Base-by-base conservation (phyloP, 2,888 invertebrate genomes). In the Fragum sueziense region DNA sequence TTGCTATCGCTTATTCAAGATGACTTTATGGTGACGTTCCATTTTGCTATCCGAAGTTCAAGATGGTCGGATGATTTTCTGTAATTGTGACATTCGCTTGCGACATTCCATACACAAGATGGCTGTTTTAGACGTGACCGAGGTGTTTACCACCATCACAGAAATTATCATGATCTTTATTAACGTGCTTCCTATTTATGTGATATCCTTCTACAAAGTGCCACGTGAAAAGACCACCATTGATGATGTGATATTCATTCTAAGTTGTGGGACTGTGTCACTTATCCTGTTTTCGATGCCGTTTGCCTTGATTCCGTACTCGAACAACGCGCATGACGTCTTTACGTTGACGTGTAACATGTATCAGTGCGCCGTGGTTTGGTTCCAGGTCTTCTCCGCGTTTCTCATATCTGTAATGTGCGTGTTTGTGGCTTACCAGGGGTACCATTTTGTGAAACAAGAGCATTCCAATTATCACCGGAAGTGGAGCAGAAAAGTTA, bases 251-350 rank as follows among this genome's bases (percentile, higher is more conserved):
- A 27, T 73, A 22, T 52, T 73, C 22, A 37, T 65, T 47, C 62
- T 52, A 20, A 65, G 65, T 37, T 41, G 52, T 31, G 62, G 73
- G n/a, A 73, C 73, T 14, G 65, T 73, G n/a, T 65, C 65, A 14
- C 57, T 73, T n/a, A 61, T 73, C 6, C 51, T 73, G 14, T 73
- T 73, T 54, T 73, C 73, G 4, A 73, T 65, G 31, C 73, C 73
- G 14, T 73, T 73, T 51, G 73, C 65, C 3, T 37, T 73, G 33
- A 73, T 73, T 29, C 62, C 73, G 3, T 73, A 73, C 33, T 73
- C 65, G 6, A 59, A 52, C n/a, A 25, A 65, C 14, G 51, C 34
- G 22, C 37, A 22, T 17, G 73, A 52, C 11, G 73, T 52, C 22
- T 52, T 52, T 27, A 37, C 65, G 20, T 52, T 65, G 27, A 73